phyloP scores from a whole-genome alignment of 2,113 vertebrate species.

The Rutilus rutilus region DNA sequence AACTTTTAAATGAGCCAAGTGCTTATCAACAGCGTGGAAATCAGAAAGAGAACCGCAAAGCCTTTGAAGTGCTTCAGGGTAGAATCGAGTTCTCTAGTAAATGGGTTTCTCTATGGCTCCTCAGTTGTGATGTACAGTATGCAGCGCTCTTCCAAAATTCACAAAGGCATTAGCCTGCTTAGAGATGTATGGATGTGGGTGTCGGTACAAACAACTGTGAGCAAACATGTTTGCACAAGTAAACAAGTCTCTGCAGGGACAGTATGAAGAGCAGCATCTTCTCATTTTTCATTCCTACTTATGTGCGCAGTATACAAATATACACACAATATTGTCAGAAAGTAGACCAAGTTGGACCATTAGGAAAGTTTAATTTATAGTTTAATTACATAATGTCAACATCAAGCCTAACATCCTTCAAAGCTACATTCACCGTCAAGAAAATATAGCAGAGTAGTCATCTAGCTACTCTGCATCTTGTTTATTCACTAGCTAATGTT shows the following conservation, averaged over 20 bases:
- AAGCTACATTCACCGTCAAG: not conserved
- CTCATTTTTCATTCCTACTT: slow-evolving; percentile 11
- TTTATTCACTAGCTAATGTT: not conserved
- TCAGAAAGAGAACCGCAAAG: not conserved
- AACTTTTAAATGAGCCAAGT: slow-evolving; percentile 6
- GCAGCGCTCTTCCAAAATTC: not conserved
- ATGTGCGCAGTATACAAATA: not conserved
- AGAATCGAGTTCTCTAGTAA: not conserved
- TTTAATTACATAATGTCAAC: not conserved
- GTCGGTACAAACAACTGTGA: not conserved
- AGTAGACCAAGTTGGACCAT: not conserved
- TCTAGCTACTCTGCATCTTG: not conserved
- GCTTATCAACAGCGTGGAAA: slow-evolving; percentile 6
- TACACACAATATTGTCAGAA: not conserved
- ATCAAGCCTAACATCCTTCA: not conserved
- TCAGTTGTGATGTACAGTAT: not conserved
- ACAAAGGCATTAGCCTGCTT: slow-evolving; percentile 21
- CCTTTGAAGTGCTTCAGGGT: slow-evolving; percentile 3
- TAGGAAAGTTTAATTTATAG: not conserved
- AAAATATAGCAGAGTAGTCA: not conserved
- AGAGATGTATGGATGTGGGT: slow-evolving; percentile 13
- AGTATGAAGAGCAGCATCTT: not conserved
- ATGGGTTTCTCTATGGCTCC: not conserved
- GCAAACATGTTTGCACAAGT: slow-evolving; percentile 18
- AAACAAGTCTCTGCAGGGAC: slow-evolving; percentile 29